phyloP scores from a whole-genome alignment of 2,797 vertebrate species.

The Lutjanus argentimaculatus region DNA sequence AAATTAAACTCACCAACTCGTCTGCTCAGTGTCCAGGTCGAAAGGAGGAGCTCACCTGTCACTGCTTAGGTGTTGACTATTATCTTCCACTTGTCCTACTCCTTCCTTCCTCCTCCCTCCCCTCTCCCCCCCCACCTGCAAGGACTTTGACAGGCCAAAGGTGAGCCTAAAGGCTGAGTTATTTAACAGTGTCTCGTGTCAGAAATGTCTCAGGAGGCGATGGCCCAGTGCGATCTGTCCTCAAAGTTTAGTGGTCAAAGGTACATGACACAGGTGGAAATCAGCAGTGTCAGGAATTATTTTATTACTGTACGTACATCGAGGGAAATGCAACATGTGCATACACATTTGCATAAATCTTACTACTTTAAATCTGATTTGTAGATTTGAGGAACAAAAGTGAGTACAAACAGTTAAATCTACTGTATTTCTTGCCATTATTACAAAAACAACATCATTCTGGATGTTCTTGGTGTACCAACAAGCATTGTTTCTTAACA shows the following conservation, averaged over 20 bases:
- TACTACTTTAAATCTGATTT: background rate
- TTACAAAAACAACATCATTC: background rate
- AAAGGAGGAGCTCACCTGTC: conserved; percentile 69
- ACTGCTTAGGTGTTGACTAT: conserved; percentile 70
- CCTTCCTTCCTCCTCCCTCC: conserved; percentile 32
- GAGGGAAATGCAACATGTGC: background rate
- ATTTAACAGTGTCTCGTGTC: conserved; percentile 87
- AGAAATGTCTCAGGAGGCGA: conserved; percentile 30
- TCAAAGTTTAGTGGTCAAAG: conserved; percentile 30
- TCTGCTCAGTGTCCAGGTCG: conserved; percentile 57
- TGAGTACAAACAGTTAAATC: background rate
- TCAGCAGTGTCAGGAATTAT: conserved; percentile 11
- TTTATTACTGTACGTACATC: background rate
- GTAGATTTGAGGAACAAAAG: background rate
- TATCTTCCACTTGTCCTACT: conserved; percentile 71
- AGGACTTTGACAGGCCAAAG: conserved; percentile 94
- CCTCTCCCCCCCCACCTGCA: conserved; percentile 37
- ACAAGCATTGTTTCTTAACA: background rate
- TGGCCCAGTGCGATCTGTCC: conserved; percentile 11
- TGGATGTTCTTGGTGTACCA: background rate
- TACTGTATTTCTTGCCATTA: background rate
- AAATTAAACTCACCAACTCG: conserved; percentile 78
- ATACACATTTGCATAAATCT: background rate
- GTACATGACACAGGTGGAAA: conserved; percentile 22
- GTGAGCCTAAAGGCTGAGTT: conserved; percentile 94